Base-by-base conservation (phyloP, 2,797 vertebrate species). In the Pseudochirops corinnae region DNA sequence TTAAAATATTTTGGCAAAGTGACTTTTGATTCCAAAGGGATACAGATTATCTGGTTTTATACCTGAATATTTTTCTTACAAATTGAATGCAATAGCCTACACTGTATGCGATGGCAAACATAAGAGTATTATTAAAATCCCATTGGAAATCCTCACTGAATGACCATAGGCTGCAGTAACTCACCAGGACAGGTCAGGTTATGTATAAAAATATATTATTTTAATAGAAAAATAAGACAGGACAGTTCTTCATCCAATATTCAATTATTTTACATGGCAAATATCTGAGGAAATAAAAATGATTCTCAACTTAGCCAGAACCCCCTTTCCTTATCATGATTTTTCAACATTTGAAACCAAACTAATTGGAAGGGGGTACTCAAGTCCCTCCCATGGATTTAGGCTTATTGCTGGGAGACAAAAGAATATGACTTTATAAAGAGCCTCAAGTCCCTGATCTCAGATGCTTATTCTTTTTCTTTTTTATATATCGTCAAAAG, bases 1-100 rank as follows among this genome's bases (percentile, higher is more conserved):
- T 98, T 99, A 98, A 99, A 99, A 99, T 99, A 99, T 99, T 99
- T 99, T 99, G 99, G 98, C 99, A 99, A 98, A 98, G 98, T 98
- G 98, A 98, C 98, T 99, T 98, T 98, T 98, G 98, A 99, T 98
- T 98, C 98, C 97, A 98, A 98, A 98, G 97, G 97, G 98, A 98
- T 98, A 99, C 95, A 98, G 98, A 99, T 99, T 98, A 98, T 98
- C 98, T 98, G 91, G 96, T 98, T 98, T 99, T 98, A 97, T 98
- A 99, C 99, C 99, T 99, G 99, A 98, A 98, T 98, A 98, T 98
- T 98, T 98, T 98, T 97, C 98, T 97, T 98, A 95, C 96, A 98
- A 98, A 99, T 98, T 98, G 97, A 98, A 96, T 97, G 97, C 96
- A 98, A 97, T 98, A 98, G 96, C 96, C 97, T 98, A 94, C 93